These are phyloP conservation scores for Lophochroa leadbeateri DNA, from an alignment of 2,113 vertebrate species.

Conservation along the genomic window DNA sequence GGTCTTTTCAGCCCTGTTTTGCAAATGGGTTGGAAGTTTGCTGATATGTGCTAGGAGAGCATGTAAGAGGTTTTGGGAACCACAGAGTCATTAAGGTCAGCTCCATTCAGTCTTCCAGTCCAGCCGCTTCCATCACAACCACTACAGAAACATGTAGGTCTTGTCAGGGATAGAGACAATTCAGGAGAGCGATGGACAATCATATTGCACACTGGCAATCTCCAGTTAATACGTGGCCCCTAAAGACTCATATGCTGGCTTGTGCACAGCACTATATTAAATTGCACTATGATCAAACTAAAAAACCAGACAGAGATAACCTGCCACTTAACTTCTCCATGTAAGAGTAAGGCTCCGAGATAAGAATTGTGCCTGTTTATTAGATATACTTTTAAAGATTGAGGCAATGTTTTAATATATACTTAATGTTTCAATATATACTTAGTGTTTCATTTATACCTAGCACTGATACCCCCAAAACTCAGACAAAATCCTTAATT, in stretches of 20 bases:
- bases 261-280: neutral
- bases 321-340: neutral
- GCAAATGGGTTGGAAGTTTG: neutral
- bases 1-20: neutral
- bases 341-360: neutral
- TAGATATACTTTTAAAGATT: neutral
- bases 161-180: neutral
- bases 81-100: neutral
- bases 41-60: neutral
- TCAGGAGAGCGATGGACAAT: neutral
- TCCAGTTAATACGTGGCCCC: neutral
- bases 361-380: neutral
- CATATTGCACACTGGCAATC: neutral
- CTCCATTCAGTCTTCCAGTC: neutral
- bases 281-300: neutral
- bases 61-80: neutral
- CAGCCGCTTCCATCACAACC: neutral
- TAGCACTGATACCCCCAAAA: neutral
- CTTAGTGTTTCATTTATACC: neutral
- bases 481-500: neutral
- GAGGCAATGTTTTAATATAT: neutral
- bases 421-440: neutral
- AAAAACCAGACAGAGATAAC: neutral
- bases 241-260: neutral
- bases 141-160: neutral